Base-by-base conservation (phyloP, 2,888 invertebrate genomes). In the Ochlodes sylvanus region DNA sequence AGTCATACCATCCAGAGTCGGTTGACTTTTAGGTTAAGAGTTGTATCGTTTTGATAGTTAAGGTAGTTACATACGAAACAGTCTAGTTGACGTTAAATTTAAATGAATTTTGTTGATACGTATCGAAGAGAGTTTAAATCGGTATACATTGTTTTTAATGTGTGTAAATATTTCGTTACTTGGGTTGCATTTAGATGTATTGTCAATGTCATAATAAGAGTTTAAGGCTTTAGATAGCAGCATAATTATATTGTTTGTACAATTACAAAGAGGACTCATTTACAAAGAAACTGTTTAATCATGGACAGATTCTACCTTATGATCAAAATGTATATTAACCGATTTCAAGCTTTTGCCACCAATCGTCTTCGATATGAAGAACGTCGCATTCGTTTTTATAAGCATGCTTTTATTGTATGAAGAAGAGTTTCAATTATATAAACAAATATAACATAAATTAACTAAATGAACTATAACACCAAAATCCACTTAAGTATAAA, bases 1-100 rank as follows among this genome's bases (percentile, higher is more conserved):
- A 86, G 68, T 81, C 86, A 0, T 82, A 88, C 56, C 90, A 90
- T 72, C 84, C 88, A 0, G 85, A 85, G 64, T 63, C 77, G 72
- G 71, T 81, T 69, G 17, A 80, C 74, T 81, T 84, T 74, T 79
- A 65, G 34, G 0, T 27, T 17, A 34, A 34, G 15, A 3, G 17
- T 34, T 47, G 44, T 61, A 7, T 54, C 32, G 15, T 7, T n/a
- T 55, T 55, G 15, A 34, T 55, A 15, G 55, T 55, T 55, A 34
- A 15, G 32, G 27, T 54, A 27, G 54, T 54, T 54, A 7, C 7
- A n/a, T 27, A 32, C 4, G 9, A 15, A 32, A 32, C 15, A 52
- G 14, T 21, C 21, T 52, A 27, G 27, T 14, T 52, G 27, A 52
- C 52, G 52, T 52, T 52, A 52, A 27, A 52, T 27, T 12, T 27